Percentiles rank a stretch among this genome's conserved stretches.
These are phyloP conservation scores for Cercocebus atys DNA, from an alignment of 2,113 vertebrate genomes.

Conservation along the genomic window DNA sequence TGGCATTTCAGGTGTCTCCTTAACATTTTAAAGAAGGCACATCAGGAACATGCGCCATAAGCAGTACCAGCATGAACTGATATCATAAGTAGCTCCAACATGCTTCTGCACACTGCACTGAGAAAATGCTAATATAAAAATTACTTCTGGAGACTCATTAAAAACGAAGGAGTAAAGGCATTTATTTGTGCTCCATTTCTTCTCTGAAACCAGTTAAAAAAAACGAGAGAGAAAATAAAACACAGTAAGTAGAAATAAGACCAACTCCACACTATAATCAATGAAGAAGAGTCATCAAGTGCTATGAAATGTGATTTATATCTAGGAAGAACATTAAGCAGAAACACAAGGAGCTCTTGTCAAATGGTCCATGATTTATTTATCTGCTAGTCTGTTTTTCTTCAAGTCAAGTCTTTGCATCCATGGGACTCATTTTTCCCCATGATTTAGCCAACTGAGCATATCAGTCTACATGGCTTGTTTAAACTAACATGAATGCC, in stretches of 20 bases:
- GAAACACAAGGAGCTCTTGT: neutral
- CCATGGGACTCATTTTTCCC: neutral
- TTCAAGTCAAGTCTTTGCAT: neutral
- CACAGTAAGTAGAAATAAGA: neutral
- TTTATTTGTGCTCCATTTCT: neutral
- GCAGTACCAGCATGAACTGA: neutral
- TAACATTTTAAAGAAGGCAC: neutral
- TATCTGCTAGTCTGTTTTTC: constrained; percentile 35
- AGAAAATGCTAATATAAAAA: constrained; percentile 36
- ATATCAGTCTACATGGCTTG: neutral
- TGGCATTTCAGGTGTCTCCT: neutral
- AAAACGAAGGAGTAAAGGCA: neutral
- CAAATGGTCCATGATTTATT: neutral
- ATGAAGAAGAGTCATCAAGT: neutral
- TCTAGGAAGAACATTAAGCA: neutral
- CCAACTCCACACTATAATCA: neutral
- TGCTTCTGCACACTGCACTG: neutral
- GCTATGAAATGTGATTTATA: neutral
- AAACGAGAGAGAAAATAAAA: neutral
- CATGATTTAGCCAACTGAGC: neutral
- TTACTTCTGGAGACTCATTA: neutral
- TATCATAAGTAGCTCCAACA: neutral
- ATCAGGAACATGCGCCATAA: neutral
- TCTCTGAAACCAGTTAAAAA: neutral
- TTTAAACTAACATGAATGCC: neutral